Percentiles rank a stretch among this genome's conserved stretches.
Evolutionary conservation across 2,797 vertebrate genomes (phyloP).

Genomic region (Acanthiza pusilla): DNA sequence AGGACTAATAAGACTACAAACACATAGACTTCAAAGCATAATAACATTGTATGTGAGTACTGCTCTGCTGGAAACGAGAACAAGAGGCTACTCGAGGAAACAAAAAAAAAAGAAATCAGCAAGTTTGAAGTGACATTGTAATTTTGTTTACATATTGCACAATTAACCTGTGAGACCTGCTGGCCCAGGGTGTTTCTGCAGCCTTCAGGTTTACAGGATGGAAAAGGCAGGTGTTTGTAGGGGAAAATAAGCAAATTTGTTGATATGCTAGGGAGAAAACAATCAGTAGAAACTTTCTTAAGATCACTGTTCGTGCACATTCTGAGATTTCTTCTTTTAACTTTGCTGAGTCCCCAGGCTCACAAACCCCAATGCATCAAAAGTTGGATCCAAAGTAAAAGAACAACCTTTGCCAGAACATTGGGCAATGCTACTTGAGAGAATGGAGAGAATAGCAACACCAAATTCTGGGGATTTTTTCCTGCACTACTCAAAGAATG

Average conservation of each 20-base stretch:
- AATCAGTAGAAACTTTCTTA: background rate
- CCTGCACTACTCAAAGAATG: background rate
- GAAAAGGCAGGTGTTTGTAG: background rate
- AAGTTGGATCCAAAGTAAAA: background rate
- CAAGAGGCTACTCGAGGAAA: conserved; percentile 18
- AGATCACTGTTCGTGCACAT: background rate
- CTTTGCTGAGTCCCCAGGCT: background rate
- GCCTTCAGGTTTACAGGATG: background rate
- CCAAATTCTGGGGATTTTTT: background rate
- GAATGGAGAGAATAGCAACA: background rate
- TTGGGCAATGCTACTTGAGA: background rate
- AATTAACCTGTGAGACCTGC: conserved; percentile 46
- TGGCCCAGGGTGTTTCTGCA: background rate
- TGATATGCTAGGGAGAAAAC: background rate
- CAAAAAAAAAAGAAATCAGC: background rate
- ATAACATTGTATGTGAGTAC: background rate
- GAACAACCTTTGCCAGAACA: background rate
- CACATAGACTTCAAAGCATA: conserved; percentile 29
- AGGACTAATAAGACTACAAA: conserved; percentile 7
- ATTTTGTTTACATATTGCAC: conserved; percentile 45
- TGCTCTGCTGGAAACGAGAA: background rate
- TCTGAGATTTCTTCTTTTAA: background rate
- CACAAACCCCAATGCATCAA: fast-evolving
- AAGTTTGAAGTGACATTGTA: background rate
- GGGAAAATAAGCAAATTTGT: background rate